These are phyloP conservation scores for Osmerus eperlanus DNA, from an alignment of 2,113 vertebrate genomes.

Conservation along the genomic window DNA sequence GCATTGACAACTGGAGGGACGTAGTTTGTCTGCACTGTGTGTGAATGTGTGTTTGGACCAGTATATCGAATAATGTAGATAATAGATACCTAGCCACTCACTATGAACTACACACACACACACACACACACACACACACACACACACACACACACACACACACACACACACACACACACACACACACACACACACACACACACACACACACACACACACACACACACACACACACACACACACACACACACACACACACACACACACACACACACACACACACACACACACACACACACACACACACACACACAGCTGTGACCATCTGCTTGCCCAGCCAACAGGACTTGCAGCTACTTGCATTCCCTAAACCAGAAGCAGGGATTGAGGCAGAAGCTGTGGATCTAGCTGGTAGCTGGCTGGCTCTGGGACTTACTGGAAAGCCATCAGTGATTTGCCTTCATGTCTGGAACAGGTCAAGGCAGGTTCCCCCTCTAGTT, in stretches of 20 bases:
- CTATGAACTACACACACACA: neutral
- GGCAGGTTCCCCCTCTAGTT: constrained; percentile 61
- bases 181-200: neutral
- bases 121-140: neutral
- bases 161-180: neutral
- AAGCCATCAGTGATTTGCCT: constrained; percentile 60
- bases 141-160: neutral
- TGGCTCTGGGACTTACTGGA: constrained; percentile 55
- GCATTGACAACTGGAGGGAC: too few relatives aligned
- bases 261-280: neutral
- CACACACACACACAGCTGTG: constrained; percentile 3
- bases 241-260: neutral
- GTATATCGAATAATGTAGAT: too few relatives aligned
- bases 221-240: neutral
- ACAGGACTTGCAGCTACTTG: constrained; percentile 36
- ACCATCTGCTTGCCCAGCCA: constrained; percentile 30
- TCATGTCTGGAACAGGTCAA: constrained; percentile 72
- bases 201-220: neutral
- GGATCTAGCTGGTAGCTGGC: constrained; percentile 47
- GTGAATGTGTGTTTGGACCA: too few relatives aligned
- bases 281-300: neutral
- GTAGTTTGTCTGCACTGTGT: too few relatives aligned
- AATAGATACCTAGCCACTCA: too few relatives aligned
- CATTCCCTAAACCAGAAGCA: constrained; percentile 18
- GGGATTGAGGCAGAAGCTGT: constrained; percentile 41